Percentiles rank a stretch among this genome's conserved stretches.
Evolutionary conservation across 2,113 vertebrate genomes (phyloP).

Genomic region (Hymenochirus boettgeri): DNA sequence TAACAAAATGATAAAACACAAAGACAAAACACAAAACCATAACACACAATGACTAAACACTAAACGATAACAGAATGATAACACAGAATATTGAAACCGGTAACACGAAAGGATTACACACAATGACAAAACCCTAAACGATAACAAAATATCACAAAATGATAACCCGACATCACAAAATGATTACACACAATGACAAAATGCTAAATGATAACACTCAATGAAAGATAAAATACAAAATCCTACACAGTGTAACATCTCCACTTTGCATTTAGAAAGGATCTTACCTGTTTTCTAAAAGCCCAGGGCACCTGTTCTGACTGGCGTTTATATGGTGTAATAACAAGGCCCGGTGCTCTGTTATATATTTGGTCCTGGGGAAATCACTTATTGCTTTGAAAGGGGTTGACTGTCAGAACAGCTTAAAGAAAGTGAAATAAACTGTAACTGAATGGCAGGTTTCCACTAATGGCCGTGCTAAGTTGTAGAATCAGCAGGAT

Average conservation of each 20-base stretch:
- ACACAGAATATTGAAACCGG: no score
- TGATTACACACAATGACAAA: no score
- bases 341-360: constrained; percentile 17
- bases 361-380: constrained; percentile 34
- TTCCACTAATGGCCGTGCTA: neutral
- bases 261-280: constrained; percentile 16
- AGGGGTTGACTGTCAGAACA: constrained; percentile 21
- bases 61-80: no score
- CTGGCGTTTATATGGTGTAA: constrained; percentile 36
- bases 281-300: constrained; percentile 27
- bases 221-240: constrained; percentile 19
- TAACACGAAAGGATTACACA: no score
- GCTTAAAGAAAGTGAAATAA: constrained; percentile 14
- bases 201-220: no score
- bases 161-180: no score
- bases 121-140: no score
- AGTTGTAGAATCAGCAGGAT: neutral
- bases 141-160: no score
- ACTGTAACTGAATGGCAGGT: constrained; percentile 3
- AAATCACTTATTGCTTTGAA: constrained; percentile 37
- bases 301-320: constrained; percentile 24
- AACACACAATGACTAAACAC: no score
- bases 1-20: no score
- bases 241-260: neutral
- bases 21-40: no score